Base-by-base conservation (phyloP, 2,113 vertebrate species). In the Mormoops blainvillei region DNA sequence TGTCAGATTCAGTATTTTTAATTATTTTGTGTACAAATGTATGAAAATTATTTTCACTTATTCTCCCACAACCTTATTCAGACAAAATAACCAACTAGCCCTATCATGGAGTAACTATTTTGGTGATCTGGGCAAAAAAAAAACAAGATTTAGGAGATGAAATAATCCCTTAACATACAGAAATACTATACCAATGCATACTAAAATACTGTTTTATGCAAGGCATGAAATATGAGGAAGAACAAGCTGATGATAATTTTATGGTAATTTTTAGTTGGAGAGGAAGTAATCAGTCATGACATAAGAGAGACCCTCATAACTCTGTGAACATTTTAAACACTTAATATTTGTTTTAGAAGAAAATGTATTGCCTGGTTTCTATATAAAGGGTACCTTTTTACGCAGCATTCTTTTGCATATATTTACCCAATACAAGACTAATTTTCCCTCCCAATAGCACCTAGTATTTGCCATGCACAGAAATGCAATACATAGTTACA, bases 1-100 rank as follows among this genome's bases (percentile, higher is more conserved):
- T 36, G 20, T 24, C 6, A 41, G n/a, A 81, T 22, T 92, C 63
- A 36, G 45, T 36, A 63, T 78, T 92, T 88, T 70, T 41, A 97
- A 88, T 45, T 77, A 92, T 52, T 24, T 20, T 90, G 82, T 81
- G 14, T 61, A 80, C 16, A 87, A 71, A 45, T 41, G 12, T 54
- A 41, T n/a, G 94, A n/a, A 85, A 78, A 65, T 86, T 58, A 54
- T 76, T 95, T 92, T 84, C 1, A 93, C 58, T 83, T 89, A 65
- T 18, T 24, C 54, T 73, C 38, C 45, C 36, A 50, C 19, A 78
- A 43, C 2, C 5, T 41, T 73, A 48, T 93, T 83, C 73, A 74
- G 73, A 68, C 58, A 82, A 94, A 89, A 78, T 63, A 83, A 54
- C 2, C 28, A 84, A 41, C 24, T 24, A 63, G 14, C 1, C 31